Conservation (phyloP, 2,888 invertebrate genomes). For the Escarpia spicata region DNA sequence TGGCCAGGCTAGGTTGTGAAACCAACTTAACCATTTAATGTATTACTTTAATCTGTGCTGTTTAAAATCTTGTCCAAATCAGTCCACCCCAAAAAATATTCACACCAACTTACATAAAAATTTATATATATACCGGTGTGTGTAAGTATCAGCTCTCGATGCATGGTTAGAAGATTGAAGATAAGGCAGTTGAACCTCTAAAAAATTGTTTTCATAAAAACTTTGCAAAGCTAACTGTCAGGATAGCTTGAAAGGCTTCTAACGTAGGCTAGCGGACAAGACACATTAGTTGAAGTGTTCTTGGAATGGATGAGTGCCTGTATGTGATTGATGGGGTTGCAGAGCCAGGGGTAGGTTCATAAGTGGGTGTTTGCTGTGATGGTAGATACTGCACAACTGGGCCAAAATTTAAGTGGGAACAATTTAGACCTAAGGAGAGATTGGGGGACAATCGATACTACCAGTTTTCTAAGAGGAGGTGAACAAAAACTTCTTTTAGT, state of each 20-base stretch:
- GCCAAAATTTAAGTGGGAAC: neutral
- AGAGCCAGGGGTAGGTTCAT: neutral
- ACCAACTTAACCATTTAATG: neutral
- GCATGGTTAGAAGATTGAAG: neutral
- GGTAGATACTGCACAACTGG: neutral
- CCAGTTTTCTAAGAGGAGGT: too few species aligned
- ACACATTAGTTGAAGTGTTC: neutral
- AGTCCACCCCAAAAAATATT: neutral
- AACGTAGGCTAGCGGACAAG: neutral
- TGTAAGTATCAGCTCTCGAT: neutral
- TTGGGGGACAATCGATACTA: too few species aligned
- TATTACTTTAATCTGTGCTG: neutral
- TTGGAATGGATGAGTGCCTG: neutral
- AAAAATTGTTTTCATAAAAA: neutral
- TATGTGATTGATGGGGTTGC: neutral
- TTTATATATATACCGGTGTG: neutral
- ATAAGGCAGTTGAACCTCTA: neutral
- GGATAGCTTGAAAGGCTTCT: neutral
- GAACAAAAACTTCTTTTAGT: too few species aligned
- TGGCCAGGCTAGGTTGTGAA: neutral
- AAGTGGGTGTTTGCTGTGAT: neutral
- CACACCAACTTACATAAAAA: neutral
- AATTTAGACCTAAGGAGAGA: too few species aligned
- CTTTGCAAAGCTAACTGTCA: neutral
- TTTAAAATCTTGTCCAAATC: neutral